phyloP scores from a whole-genome alignment of 2,113 vertebrate genomes.

The Oreochromis tanganicae region DNA sequence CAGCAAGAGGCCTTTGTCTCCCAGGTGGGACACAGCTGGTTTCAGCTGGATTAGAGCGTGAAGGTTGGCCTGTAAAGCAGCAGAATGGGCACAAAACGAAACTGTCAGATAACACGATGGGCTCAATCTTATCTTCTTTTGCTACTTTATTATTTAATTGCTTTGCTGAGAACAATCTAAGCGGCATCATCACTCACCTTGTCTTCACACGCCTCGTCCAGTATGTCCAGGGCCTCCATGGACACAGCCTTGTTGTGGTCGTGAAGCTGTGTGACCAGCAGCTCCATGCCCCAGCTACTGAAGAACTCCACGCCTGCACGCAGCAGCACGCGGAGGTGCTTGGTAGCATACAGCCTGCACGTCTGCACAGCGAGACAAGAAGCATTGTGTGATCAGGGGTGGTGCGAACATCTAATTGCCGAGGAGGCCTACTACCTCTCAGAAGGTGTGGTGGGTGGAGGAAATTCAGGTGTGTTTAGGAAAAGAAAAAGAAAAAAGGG shows the following conservation, averaged over 20 bases:
- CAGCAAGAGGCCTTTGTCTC: conserved; percentile 94
- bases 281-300: conserved; percentile 97
- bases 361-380: conserved; percentile 65
- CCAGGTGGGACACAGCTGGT: conserved; percentile 94
- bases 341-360: conserved; percentile 91
- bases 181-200: conserved; percentile 74
- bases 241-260: conserved; percentile 95
- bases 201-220: conserved; percentile 98
- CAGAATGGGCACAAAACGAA: not conserved
- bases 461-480: not conserved
- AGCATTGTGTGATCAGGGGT: not conserved
- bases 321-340: conserved; percentile 90
- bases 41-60: conserved; percentile 98
- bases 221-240: conserved; percentile 93
- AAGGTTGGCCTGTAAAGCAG: conserved; percentile 86
- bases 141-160: not conserved
- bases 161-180: not conserved
- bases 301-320: conserved; percentile 97
- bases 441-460: not conserved
- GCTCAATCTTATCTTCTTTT: not conserved
- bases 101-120: not conserved
- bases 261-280: conserved; percentile 96
- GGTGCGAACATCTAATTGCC: not conserved
- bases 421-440: not conserved
- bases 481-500: not conserved